Conservation (phyloP, 1,140 invertebrate species). For the Drosophila burlai region DNA sequence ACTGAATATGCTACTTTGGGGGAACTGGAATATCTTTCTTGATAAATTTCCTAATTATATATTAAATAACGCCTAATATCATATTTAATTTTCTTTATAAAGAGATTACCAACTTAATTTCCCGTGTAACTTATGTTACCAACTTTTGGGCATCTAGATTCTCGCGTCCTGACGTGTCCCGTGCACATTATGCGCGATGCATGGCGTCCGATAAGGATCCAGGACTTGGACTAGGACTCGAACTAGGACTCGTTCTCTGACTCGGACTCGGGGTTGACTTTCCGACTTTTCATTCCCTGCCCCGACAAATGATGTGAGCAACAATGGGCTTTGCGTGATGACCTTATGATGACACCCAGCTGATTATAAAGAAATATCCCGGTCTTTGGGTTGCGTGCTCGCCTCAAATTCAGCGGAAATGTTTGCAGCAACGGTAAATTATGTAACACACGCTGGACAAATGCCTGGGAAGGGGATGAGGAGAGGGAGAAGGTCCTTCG, state of each 20-base stretch:
- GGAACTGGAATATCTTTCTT: rapidly evolving
- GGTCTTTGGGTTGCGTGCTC: slow-evolving; percentile 51
- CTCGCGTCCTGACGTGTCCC: slow-evolving; percentile 53
- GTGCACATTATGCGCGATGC: slow-evolving; percentile 76
- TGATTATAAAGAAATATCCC: slow-evolving; percentile 80
- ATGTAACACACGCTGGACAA: slow-evolving; percentile 68
- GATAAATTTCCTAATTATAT: no score
- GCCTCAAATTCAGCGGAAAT: slow-evolving; percentile 80
- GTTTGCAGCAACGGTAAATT: slow-evolving; percentile 80
- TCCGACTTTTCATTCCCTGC: slow-evolving; percentile 36
- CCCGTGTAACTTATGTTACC: slow-evolving; percentile 3
- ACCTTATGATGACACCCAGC: slow-evolving; percentile 84
- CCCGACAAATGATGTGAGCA: slow-evolving; percentile 49
- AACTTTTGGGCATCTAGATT: slow-evolving; percentile 20
- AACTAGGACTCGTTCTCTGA: not conserved
- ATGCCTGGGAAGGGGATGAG: not conserved
- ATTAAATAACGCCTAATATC: no score
- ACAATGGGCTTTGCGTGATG: slow-evolving; percentile 68
- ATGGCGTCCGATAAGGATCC: slow-evolving; percentile 63
- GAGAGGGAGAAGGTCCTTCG: slow-evolving; percentile 2
- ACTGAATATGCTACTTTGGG: no score
- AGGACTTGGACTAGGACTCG: slow-evolving; percentile 19
- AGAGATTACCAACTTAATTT: not conserved
- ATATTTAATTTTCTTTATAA: no score
- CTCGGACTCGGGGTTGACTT: slow-evolving; percentile 44